Percentiles rank a stretch among this genome's conserved stretches.
These are phyloP conservation scores for Myodes glareolus DNA, from an alignment of 2,113 vertebrate genomes.

Conservation along the genomic window DNA sequence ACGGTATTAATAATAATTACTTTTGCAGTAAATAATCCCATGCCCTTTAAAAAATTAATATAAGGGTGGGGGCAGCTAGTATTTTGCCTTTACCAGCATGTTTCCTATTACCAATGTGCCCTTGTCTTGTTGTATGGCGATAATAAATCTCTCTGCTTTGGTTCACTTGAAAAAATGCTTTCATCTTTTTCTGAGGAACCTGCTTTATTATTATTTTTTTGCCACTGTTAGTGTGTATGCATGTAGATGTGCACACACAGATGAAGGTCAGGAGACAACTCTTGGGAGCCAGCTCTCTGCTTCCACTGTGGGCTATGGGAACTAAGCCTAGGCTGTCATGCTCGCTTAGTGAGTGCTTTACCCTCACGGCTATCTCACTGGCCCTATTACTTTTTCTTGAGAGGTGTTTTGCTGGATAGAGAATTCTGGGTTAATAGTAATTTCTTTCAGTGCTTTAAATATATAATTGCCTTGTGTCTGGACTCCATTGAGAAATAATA, in stretches of 20 bases:
- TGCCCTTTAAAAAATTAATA: conserved; percentile 30
- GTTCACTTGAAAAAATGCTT: conserved; percentile 29
- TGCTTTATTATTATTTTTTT: neutral
- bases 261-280: neutral
- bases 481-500: conserved; percentile 26
- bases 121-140: conserved; percentile 25
- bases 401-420: conserved; percentile 10
- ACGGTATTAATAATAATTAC: neutral
- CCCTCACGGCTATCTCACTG: neutral
- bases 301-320: neutral
- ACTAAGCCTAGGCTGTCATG: neutral
- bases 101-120: neutral
- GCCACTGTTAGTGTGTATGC: no score
- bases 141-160: conserved; percentile 30
- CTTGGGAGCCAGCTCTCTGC: neutral
- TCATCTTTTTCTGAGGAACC: neutral
- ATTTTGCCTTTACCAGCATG: conserved; percentile 6
- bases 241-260: neutral
- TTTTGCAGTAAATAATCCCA: neutral
- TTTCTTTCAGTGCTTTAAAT: conserved; percentile 56
- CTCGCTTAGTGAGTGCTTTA: neutral
- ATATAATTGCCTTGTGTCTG: conserved; percentile 10
- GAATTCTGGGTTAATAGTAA: conserved; percentile 34
- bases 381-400: conserved; percentile 6
- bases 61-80: neutral